phyloP scores from a whole-genome alignment of 2,888 invertebrate genomes.

The Epinotia nisella region DNA sequence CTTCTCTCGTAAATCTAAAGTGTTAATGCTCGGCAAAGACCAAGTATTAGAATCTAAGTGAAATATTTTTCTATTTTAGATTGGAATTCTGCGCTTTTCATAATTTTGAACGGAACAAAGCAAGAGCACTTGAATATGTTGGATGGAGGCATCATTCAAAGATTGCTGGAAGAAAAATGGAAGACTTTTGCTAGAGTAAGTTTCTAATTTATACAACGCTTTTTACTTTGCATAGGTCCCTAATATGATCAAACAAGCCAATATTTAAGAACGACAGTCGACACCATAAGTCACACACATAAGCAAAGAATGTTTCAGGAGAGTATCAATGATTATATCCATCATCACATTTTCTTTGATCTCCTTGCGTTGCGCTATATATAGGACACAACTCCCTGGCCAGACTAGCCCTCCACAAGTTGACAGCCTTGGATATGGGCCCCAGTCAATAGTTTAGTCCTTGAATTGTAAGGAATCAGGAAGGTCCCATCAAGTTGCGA shows the following conservation, averaged over 20 bases:
- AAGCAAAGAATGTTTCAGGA: no score
- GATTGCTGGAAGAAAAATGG: slow-evolving; percentile 99
- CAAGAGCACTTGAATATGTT: slow-evolving; percentile 99
- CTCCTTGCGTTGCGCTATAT: not conserved
- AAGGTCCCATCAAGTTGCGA: no score
- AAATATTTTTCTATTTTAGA: slow-evolving; percentile 83
- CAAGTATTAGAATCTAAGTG: not conserved
- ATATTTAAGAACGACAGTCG: no score
- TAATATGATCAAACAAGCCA: no score
- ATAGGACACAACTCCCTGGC: no score
- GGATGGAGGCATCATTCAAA: slow-evolving; percentile 98
- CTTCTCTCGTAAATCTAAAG: not conserved
- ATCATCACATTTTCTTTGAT: not conserved
- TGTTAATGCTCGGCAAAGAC: not conserved
- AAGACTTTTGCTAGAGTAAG: slow-evolving; percentile 97
- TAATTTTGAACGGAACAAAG: slow-evolving; percentile 98
- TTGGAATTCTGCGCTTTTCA: slow-evolving; percentile 99
- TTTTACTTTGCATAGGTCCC: no score
- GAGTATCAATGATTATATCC: not conserved
- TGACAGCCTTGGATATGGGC: no score
- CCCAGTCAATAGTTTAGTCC: no score
- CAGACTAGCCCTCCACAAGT: no score
- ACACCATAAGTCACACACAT: no score
- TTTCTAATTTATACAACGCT: slow-evolving; percentile 43
- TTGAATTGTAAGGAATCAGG: no score